Base-by-base conservation (phyloP, 2,113 vertebrate species). In the Burhinus oedicnemus region DNA sequence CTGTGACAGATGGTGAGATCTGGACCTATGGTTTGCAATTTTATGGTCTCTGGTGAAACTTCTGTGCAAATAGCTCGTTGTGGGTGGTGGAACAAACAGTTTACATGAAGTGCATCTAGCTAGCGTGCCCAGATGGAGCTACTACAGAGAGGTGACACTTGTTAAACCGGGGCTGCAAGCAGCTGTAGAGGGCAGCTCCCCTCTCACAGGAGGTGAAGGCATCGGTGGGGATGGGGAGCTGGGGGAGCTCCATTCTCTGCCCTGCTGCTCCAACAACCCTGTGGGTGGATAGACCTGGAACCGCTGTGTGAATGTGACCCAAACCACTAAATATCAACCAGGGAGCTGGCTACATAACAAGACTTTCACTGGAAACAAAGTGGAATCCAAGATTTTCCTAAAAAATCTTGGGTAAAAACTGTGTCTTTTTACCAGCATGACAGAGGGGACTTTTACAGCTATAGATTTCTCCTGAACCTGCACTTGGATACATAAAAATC, bases 11-110 rank as follows among this genome's bases (percentile, higher is more conserved):
- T 95, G 95, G 95, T 1, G 10, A 86, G 92, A 92, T 91, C 70
- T 89, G 89, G 97, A 96, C 94, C 90, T 68, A 51, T 61, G 92
- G 89, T 97, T 96, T 94, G 89, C 80, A 82, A 45, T 96, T 97
- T 94, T 87, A 84, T 74, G 91, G 90, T 95, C 90, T 83, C 92
- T 91, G 85, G 79, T 83, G 93, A 89, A 96, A 90, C 42, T 95
- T 95, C 66, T 83, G 81, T 38, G 81, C 0, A 3, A 91, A 94
- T 44, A 12, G 8, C 57, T 95, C 55, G 0, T 62, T 7, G 92
- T 92, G 78, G 90, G 95, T 95, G 95, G 95, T 95, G 90, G 92
- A 97, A 89, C 91, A 91, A 95, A 95, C 83, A 95, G 65, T 93
- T 96, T 88, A 68, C 87, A 83, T 30, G 75, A 64, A 87, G 57